Evolutionary conservation across 2,888 invertebrate genomes (phyloP).

Genomic region (Ophioninae sp.): DNA sequence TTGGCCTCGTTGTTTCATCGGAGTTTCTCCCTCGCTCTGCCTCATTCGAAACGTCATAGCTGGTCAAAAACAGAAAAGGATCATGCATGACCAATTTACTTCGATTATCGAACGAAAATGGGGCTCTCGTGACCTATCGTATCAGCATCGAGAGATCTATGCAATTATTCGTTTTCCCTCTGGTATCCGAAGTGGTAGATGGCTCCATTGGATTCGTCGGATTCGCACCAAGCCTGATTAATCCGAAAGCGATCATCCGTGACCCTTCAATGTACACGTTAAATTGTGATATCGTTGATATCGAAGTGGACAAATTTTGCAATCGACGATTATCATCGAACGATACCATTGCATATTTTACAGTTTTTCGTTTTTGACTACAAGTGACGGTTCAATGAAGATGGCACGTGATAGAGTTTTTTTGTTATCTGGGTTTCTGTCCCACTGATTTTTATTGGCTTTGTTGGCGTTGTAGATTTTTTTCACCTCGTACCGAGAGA

Average conservation of each 20-base stretch:
- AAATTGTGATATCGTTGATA: conserved; percentile 11
- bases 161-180: conserved; percentile 59
- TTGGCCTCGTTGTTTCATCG: conserved; percentile 6
- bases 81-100: conserved; percentile 43
- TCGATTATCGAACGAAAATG: conserved; percentile 53
- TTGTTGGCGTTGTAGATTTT: neutral
- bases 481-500: neutral
- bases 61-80: neutral
- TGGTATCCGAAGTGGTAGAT: conserved; percentile 31
- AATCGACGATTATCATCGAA: neutral
- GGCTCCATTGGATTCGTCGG: conserved; percentile 48
- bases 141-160: conserved; percentile 51
- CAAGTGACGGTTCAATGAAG: neutral
- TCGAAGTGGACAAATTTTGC: neutral
- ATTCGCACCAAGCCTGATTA: conserved; percentile 35
- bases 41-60: neutral
- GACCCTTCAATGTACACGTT: conserved; percentile 7
- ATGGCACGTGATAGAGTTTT: neutral
- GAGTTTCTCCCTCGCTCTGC: neutral
- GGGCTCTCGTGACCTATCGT: conserved; percentile 54
- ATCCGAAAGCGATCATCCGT: conserved; percentile 24
- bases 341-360: neutral
- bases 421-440: neutral
- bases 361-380: neutral
- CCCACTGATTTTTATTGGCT: neutral